Evolutionary conservation across 2,888 invertebrate species (phyloP).

Genomic region (Petrophora chlorosata): DNA sequence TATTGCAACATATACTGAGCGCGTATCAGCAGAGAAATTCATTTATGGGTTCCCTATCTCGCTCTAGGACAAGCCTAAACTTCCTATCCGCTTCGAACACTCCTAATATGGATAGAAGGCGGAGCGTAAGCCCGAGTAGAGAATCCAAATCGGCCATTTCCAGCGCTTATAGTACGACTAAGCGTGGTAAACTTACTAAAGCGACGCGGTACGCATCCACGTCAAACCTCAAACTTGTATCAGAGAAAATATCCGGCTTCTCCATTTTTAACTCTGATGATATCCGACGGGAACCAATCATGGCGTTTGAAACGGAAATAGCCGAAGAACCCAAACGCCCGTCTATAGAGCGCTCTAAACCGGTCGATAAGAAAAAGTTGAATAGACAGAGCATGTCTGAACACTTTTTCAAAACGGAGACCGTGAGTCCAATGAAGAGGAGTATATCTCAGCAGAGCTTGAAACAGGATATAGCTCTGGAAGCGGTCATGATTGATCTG

Average conservation of each 20-base stretch:
- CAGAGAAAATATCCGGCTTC: conserved; percentile 74
- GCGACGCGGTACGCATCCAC: conserved; percentile 67
- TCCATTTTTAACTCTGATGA: conserved; percentile 67
- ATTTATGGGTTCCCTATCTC: conserved; percentile 81
- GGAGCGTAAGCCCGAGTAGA: conserved; percentile 64
- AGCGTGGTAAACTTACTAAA: conserved; percentile 60
- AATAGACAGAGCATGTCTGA: conserved; percentile 69
- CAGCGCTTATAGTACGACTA: conserved; percentile 56
- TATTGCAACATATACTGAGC: conserved; percentile 67
- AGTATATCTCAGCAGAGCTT: conserved; percentile 71
- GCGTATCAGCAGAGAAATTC: conserved; percentile 69
- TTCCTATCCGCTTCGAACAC: conserved; percentile 62
- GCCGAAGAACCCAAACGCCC: conserved; percentile 14
- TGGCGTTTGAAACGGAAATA: conserved; percentile 62
- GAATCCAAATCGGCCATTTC: conserved; percentile 57
- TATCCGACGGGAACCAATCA: conserved; percentile 64
- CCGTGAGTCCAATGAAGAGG: conserved; percentile 47
- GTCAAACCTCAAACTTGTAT: conserved; percentile 69
- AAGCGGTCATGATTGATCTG: conserved; percentile 73
- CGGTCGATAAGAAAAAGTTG: conserved; percentile 51
- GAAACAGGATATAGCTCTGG: conserved; percentile 69
- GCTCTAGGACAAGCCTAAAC: conserved; percentile 83
- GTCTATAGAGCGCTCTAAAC: conserved; percentile 34
- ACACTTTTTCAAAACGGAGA: conserved; percentile 50
- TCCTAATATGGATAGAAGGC: conserved; percentile 59